A percentile compares a stretch with the other conserved stretches of the same genome.
These are phyloP conservation scores for Bombus affinis DNA, from an alignment of 1,140 invertebrate genomes.

Conservation along the genomic window DNA sequence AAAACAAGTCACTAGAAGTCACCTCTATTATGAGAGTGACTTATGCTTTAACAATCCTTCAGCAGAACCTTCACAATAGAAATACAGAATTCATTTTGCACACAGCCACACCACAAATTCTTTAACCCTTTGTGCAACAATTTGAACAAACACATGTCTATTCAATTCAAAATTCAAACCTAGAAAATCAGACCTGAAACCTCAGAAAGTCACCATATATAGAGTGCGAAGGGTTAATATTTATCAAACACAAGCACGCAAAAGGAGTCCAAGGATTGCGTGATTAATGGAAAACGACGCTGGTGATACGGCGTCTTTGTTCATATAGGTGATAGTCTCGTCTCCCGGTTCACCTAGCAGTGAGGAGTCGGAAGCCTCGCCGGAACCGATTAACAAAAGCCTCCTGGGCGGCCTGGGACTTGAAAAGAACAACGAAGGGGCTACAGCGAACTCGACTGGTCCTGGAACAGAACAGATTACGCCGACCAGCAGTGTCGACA, in stretches of 20 bases:
- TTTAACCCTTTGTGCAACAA: slow-evolving; percentile 3
- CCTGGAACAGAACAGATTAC: slow-evolving; percentile 83
- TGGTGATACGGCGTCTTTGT: slow-evolving; percentile 50
- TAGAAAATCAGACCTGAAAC: neutral
- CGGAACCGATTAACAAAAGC: slow-evolving; percentile 87
- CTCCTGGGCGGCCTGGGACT: slow-evolving; percentile 62
- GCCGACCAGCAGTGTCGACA: slow-evolving; percentile 85
- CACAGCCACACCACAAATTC: neutral
- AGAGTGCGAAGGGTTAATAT: neutral
- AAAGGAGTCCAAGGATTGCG: neutral
- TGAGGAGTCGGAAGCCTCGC: slow-evolving; percentile 85
- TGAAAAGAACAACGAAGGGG: slow-evolving; percentile 70
- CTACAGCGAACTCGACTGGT: slow-evolving; percentile 71
- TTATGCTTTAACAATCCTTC: no score
- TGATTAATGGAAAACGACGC: slow-evolving; percentile 47
- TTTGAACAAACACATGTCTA: neutral
- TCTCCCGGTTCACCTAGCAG: slow-evolving; percentile 89
- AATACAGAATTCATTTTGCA: slow-evolving; percentile 2
- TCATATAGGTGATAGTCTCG: slow-evolving; percentile 87
- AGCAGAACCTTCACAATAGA: neutral
- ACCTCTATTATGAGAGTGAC: no score
- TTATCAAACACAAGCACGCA: neutral
- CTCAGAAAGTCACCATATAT: neutral
- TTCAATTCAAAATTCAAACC: neutral
- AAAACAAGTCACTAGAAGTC: neutral